Percentiles rank a stretch among this genome's conserved stretches.
These are phyloP conservation scores for Hylaea fasciaria DNA, from an alignment of 2,888 invertebrate species.

Conservation along the genomic window DNA sequence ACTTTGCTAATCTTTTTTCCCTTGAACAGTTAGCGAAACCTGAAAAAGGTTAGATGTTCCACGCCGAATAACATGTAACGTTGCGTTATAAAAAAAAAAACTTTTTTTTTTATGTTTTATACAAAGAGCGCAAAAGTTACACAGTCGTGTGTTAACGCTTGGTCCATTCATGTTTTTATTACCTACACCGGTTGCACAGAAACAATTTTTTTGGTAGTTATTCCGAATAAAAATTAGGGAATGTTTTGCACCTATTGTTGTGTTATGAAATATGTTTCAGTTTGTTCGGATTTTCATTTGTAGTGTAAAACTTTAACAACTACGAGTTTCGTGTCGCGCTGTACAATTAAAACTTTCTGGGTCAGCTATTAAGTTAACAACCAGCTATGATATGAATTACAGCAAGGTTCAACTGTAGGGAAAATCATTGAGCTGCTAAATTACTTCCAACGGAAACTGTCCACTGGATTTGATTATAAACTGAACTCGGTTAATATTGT, in stretches of 20 bases:
- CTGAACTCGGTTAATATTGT: constrained; percentile 7
- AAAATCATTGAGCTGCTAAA: constrained; percentile 21
- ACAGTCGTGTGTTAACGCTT: constrained; percentile 18
- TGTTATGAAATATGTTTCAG: constrained; percentile 20
- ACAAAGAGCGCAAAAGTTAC: constrained; percentile 14
- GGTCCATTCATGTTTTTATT: constrained; percentile 29
- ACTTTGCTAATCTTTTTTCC: no score
- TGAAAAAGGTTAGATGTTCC: not conserved
- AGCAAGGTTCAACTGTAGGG: constrained; percentile 1
- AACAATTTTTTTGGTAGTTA: constrained; percentile 19
- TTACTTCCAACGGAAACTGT: constrained; percentile 16
- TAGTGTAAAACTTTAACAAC: constrained; percentile 11
- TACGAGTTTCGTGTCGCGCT: constrained; percentile 2
- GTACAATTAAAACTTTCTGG: constrained; percentile 15
- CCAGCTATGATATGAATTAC: constrained; percentile 6
- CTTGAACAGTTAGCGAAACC: no score
- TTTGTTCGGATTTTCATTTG: constrained; percentile 14
- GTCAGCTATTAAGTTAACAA: constrained; percentile 6
- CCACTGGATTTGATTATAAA: constrained; percentile 17
- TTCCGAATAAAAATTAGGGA: constrained; percentile 19
- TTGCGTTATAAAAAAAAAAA: constrained; percentile 15
- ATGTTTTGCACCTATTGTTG: constrained; percentile 24
- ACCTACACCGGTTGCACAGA: constrained; percentile 27
- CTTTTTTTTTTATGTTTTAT: constrained; percentile 15
- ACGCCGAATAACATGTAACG: not conserved